Evolutionary conservation across 2,797 vertebrate genomes (phyloP).

Genomic region (Rhyacichthys aspro): DNA sequence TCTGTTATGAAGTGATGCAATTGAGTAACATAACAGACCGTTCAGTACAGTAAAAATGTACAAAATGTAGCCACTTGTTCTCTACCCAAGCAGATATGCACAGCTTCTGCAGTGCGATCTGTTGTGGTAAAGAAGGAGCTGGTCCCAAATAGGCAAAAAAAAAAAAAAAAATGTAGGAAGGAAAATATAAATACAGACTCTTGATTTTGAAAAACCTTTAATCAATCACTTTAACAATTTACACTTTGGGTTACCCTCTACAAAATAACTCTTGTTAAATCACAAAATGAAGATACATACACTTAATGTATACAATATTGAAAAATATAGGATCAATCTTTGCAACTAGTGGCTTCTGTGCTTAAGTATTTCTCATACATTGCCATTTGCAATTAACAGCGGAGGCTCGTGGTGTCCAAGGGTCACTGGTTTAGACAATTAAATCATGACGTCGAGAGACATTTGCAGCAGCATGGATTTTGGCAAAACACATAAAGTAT

Average conservation of each 20-base stretch:
- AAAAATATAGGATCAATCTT: background rate
- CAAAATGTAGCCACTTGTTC: too few species aligned
- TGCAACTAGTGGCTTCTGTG: background rate
- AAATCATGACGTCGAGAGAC: constrained; percentile 13
- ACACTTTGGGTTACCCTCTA: constrained; percentile 5
- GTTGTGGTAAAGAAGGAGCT: too few species aligned
- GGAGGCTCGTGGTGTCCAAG: background rate
- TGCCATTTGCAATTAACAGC: background rate
- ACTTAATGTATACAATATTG: background rate
- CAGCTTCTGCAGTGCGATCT: too few species aligned
- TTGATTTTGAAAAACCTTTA: constrained; percentile 5
- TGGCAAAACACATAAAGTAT: background rate
- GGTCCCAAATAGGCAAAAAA: too few species aligned
- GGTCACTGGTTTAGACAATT: constrained; percentile 9
- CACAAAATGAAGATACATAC: constrained; percentile 19
- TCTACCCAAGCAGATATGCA: too few species aligned
- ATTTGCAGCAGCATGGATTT: background rate
- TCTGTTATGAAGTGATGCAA: too few species aligned
- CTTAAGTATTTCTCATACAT: background rate
- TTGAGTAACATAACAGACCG: too few species aligned
- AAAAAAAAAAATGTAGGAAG: too few species aligned
- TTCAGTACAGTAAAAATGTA: too few species aligned
- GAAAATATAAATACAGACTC: background rate
- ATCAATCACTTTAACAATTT: constrained; percentile 3
- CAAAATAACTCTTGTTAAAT: constrained; percentile 13